phyloP scores from a whole-genome alignment of 2,113 vertebrate species.

The Phrynocephalus versicolor region DNA sequence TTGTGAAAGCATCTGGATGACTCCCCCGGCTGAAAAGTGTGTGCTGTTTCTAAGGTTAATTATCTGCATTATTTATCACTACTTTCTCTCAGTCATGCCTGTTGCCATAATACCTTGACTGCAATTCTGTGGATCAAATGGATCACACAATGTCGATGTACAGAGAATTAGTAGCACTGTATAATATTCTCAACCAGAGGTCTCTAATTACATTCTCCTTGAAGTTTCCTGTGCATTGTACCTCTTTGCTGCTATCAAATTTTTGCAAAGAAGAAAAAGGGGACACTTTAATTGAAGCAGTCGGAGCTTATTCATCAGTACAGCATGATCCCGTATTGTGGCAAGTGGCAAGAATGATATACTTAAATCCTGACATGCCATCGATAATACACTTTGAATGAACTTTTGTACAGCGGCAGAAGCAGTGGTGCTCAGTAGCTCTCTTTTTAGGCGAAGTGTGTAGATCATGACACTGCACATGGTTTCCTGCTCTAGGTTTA shows the following conservation, averaged over 20 bases:
- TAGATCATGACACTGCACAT: neutral
- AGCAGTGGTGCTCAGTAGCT: neutral
- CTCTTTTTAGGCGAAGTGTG: too few species aligned
- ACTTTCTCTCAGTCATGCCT: constrained; percentile 11
- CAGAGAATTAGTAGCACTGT: neutral
- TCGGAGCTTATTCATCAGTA: neutral
- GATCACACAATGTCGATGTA: neutral
- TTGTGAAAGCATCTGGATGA: constrained; percentile 36
- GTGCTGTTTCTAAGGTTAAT: constrained; percentile 17
- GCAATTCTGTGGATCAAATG: neutral
- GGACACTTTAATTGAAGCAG: constrained; percentile 9
- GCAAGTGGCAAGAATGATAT: neutral
- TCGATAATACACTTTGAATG: neutral
- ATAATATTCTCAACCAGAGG: constrained; percentile 16
- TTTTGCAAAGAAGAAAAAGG: neutral
- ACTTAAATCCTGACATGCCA: neutral
- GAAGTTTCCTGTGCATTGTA: neutral
- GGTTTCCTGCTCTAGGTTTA: neutral
- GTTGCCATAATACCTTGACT: constrained; percentile 18
- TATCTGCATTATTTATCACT: constrained; percentile 40
- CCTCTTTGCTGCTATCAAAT: neutral
- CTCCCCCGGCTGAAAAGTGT: constrained; percentile 38
- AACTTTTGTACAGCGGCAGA: neutral
- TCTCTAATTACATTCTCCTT: constrained; percentile 4
- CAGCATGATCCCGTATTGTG: neutral